Percentiles rank a stretch among this genome's conserved stretches.
Conservation (phyloP, 2,113 vertebrate species). For the Dromas ardeola region DNA sequence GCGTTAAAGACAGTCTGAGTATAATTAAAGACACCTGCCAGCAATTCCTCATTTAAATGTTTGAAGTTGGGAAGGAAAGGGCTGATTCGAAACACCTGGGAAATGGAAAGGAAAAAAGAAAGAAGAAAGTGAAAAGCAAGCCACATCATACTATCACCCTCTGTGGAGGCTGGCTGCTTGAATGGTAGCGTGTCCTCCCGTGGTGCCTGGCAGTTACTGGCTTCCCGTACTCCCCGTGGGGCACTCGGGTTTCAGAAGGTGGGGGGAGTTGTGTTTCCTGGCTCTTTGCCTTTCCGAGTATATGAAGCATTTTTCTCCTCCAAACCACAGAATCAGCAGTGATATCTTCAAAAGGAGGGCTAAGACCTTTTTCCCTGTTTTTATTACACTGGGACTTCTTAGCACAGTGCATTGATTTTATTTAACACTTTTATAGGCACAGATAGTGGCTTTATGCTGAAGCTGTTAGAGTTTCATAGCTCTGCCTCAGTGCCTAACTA, state of each 20-base stretch:
- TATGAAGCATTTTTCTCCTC: background rate
- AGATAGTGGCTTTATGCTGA: background rate
- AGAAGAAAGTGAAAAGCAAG: background rate
- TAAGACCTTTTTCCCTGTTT: background rate
- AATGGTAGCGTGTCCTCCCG: rapidly evolving
- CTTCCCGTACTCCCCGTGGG: rapidly evolving
- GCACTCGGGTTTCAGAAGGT: rapidly evolving
- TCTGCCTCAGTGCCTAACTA: background rate
- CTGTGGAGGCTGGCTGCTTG: background rate
- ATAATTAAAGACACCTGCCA: slow-evolving; percentile 17
- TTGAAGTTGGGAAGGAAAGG: background rate
- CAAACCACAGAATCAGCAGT: background rate
- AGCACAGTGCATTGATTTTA: background rate
- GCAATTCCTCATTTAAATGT: background rate
- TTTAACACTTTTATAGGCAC: background rate
- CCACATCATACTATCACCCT: background rate
- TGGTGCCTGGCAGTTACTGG: background rate
- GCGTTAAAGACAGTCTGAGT: background rate
- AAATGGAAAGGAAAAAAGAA: background rate
- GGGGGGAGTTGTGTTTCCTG: background rate
- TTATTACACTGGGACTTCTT: background rate
- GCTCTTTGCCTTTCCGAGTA: background rate
- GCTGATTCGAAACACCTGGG: background rate
- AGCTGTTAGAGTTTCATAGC: background rate
- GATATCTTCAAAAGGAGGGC: background rate